A percentile compares a stretch with the other conserved stretches of the same genome.
phyloP scores from a whole-genome alignment of 2,888 invertebrate species.

The Sisyra terminalis region DNA sequence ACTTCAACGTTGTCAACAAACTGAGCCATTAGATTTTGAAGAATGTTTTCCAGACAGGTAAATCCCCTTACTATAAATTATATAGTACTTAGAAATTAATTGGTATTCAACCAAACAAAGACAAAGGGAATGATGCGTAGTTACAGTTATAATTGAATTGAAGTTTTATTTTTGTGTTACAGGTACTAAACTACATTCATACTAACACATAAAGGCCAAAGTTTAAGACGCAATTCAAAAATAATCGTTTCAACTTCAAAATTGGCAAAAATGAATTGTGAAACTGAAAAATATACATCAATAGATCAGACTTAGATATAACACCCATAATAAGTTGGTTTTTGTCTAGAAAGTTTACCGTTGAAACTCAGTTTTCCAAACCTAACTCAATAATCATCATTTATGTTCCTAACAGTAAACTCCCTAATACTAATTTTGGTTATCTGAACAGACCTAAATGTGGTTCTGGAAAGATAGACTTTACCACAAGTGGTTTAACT shows the following conservation, averaged over 20 bases:
- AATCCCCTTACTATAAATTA: slow-evolving; percentile 21
- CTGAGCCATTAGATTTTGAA: slow-evolving; percentile 41
- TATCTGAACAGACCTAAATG: too few species aligned
- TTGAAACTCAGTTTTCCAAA: too few species aligned
- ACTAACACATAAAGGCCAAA: neutral
- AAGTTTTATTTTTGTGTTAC: neutral
- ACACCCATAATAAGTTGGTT: too few species aligned
- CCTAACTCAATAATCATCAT: too few species aligned
- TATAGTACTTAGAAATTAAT: too few species aligned
- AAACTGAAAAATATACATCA: neutral
- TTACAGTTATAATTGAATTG: neutral
- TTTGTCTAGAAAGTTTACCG: too few species aligned
- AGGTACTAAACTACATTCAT: neutral
- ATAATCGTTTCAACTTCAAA: neutral
- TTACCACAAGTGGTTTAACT: too few species aligned
- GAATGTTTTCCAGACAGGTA: slow-evolving; percentile 48
- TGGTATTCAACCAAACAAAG: too few species aligned
- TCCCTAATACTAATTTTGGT: too few species aligned
- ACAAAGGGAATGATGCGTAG: slow-evolving; percentile 7
- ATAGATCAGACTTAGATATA: too few species aligned
- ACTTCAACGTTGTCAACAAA: slow-evolving; percentile 50
- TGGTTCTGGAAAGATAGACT: too few species aligned
- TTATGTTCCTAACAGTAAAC: too few species aligned
- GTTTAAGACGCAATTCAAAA: neutral
- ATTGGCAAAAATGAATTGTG: neutral